phyloP scores from a whole-genome alignment of 2,888 invertebrate genomes.

The Seladonia tumulorum region DNA sequence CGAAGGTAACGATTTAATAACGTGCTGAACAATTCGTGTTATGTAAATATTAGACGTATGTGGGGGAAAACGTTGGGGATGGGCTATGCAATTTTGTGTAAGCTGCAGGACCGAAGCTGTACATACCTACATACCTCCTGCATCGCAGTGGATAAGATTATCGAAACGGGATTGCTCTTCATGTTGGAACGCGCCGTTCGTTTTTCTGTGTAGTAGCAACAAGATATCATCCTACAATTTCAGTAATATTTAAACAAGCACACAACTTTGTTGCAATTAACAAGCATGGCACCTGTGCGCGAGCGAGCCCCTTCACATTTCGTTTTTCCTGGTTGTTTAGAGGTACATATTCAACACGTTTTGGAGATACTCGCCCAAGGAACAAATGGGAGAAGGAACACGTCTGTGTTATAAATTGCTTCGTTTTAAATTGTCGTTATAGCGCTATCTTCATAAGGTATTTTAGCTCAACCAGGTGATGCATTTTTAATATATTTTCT shows the following conservation, averaged over 20 bases:
- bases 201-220: conserved; percentile 8
- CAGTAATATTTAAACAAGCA: conserved; percentile 17
- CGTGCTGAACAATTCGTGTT: conserved; percentile 9
- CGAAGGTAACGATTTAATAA: conserved; percentile 38
- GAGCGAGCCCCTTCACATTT: conserved; percentile 14
- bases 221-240: conserved; percentile 25
- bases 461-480: conserved; percentile 35
- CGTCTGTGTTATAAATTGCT: conserved; percentile 1
- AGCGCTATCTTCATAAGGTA: conserved; percentile 34
- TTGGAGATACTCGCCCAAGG: conserved; percentile 17
- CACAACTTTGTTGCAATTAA: background rate
- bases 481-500: conserved; percentile 18
- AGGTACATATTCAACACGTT: background rate
- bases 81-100: conserved; percentile 47
- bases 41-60: conserved; percentile 16
- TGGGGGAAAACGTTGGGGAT: conserved; percentile 5
- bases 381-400: conserved; percentile 21
- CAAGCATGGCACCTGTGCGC: conserved; percentile 22
- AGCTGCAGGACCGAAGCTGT: conserved; percentile 55
- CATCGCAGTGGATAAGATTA: conserved; percentile 23
- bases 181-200: conserved; percentile 22
- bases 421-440: conserved; percentile 22
- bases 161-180: conserved; percentile 21
- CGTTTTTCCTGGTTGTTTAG: conserved; percentile 6
- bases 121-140: background rate